Conservation (phyloP, 2,888 invertebrate genomes). For the Criorhina ranunculi region DNA sequence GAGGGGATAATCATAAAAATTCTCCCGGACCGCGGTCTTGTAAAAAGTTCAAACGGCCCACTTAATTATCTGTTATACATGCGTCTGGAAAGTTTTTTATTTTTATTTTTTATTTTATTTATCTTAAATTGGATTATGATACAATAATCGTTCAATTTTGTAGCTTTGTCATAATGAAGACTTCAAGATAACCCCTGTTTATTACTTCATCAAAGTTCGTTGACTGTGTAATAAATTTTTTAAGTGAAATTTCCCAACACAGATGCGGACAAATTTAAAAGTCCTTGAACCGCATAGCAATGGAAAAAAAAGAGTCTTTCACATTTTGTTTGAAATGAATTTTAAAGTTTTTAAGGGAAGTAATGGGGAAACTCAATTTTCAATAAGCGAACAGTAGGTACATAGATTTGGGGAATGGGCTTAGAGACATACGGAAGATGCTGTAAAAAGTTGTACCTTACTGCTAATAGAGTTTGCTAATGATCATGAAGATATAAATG, state of each 20-base stretch:
- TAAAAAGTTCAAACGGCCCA: slow-evolving; percentile 46
- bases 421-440: no score
- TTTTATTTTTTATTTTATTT: slow-evolving; percentile 17
- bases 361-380: not conserved
- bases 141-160: slow-evolving; percentile 39
- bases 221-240: slow-evolving; percentile 21
- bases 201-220: slow-evolving; percentile 31
- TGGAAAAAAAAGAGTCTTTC: not conserved
- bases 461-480: no score
- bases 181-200: slow-evolving; percentile 21
- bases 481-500: no score
- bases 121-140: slow-evolving; percentile 43
- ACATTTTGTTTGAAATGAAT: not conserved
- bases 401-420: no score
- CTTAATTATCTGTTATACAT: slow-evolving; percentile 62
- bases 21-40: slow-evolving; percentile 36
- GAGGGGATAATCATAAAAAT: slow-evolving; percentile 34
- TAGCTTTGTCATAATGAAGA: slow-evolving; percentile 11
- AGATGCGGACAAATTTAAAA: slow-evolving; percentile 9
- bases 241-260: slow-evolving; percentile 7
- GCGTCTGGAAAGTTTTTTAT: slow-evolving; percentile 47
- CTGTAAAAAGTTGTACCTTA: no score
- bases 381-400: no score
- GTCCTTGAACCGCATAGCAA: slow-evolving; percentile 16
- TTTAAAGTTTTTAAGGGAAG: not conserved